These are phyloP conservation scores for Manis javanica DNA, from an alignment of 2,797 vertebrate genomes.

Conservation along the genomic window DNA sequence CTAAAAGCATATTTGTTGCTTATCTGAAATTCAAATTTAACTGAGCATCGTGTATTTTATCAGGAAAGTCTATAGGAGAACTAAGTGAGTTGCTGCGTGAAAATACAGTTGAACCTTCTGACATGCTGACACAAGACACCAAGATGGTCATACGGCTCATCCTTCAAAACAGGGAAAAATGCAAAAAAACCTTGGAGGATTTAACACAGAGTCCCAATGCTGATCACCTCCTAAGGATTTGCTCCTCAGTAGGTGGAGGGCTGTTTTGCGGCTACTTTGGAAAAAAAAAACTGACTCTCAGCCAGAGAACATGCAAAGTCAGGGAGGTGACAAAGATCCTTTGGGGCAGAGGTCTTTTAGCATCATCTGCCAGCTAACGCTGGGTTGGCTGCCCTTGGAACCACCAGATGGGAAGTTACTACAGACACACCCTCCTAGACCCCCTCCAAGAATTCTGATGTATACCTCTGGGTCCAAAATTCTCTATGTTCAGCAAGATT, in stretches of 20 bases:
- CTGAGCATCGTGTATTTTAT: neutral
- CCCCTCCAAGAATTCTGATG: neutral
- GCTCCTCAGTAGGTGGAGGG: neutral
- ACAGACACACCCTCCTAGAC: neutral
- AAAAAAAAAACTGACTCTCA: neutral
- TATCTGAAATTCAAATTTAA: slow-evolving; percentile 12
- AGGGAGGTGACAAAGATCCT: neutral
- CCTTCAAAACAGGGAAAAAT: neutral
- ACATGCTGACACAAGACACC: neutral
- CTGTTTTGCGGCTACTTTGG: neutral
- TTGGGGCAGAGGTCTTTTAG: fast-evolving
- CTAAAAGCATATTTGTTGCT: neutral
- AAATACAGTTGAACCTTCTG: neutral
- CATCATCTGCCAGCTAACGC: neutral
- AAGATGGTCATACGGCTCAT: neutral
- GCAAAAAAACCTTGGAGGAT: neutral
- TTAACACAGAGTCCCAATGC: neutral
- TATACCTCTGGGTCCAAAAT: neutral
- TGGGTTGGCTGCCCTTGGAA: neutral
- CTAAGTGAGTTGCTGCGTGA: neutral
- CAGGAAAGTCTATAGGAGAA: neutral
- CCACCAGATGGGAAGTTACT: neutral
- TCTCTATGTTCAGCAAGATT: neutral
- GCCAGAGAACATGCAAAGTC: neutral
- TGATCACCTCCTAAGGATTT: neutral